Base-by-base conservation (phyloP, 2,797 vertebrate genomes). In the Chloroceryle amazona region DNA sequence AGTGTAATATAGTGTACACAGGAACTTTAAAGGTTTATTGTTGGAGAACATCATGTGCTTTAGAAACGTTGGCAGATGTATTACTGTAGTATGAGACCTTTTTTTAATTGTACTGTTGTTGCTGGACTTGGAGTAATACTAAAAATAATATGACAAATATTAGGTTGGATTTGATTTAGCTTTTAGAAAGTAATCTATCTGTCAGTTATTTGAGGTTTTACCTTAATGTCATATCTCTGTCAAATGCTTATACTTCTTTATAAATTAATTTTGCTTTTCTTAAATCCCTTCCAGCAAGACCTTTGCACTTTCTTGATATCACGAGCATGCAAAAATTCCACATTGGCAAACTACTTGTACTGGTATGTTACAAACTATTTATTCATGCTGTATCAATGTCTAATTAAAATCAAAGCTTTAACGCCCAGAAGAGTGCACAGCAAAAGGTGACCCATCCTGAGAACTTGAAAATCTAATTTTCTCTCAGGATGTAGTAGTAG, bases 281-380 rank as follows among this genome's bases (percentile, higher is more conserved):
- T 95, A 16, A 79, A 18, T 97, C 74, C 44, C 76, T 87, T 97
- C 74, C 89, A 99, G 99, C 99, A 99, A 98, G 99, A 99, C 92
- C 98, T 99, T 72, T 99, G 99, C 84, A 99, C 99, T 4, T 99
- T 99, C 95, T 98, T 99, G 96, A 99, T 99, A 98, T 99, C 99
- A 31, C 98, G 99, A 35, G 99, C 99, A 39, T 99, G 99, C 96
- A 99, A 99, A 98, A 99, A 99, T 97, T 99, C 99, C 23, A 99
- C 99, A 0, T 97, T 99, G 82, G 99, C 99, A 80, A 99, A 99
- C 98, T 99, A 99, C 95, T 98, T 99, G 93, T 99, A 99, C 96
- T 99, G 99, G 99, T 99, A 98, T 95, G 99, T 98, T 47, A 79
- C 28, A 95, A 96, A 68, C 10, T 35, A 8, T 78, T 93, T 49